Conservation (phyloP, 1,140 invertebrate species). For the Drosophila repleta region DNA sequence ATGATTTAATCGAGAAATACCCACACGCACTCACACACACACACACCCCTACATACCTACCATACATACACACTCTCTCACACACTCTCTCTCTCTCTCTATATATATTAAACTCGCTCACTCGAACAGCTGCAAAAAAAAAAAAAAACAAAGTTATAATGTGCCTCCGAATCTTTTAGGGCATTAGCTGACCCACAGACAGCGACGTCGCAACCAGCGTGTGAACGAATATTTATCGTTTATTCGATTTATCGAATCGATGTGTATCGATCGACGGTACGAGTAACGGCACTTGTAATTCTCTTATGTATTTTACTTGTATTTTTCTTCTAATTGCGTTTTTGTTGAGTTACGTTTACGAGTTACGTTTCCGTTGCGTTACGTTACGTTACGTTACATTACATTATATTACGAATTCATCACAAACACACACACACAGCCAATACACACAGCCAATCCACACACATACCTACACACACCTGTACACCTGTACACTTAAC, state of each 20-base stretch:
- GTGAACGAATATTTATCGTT: constrained; percentile 5
- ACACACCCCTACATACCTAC: constrained; percentile 12
- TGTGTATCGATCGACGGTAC: constrained; percentile 71
- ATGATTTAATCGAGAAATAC: constrained; percentile 21
- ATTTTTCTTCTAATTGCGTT: constrained; percentile 79
- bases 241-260: constrained; percentile 47
- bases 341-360: constrained; percentile 79
- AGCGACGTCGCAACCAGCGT: constrained; percentile 8
- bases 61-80: constrained; percentile 10
- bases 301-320: constrained; percentile 71
- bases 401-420: constrained; percentile 54
- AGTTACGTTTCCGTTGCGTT: constrained; percentile 79
- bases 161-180: constrained; percentile 77
- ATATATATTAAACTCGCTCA: constrained; percentile 5
- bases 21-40: constrained; percentile 14
- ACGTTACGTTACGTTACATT: constrained; percentile 69
- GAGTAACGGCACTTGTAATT: constrained; percentile 56
- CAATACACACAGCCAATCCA: no score
- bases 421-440: constrained; percentile 32
- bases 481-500: constrained; percentile 28
- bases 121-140: constrained; percentile 15
- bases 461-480: constrained; percentile 29
- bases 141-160: constrained; percentile 57
- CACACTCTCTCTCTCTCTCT: no score
- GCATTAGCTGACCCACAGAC: constrained; percentile 62